Conservation (phyloP, 30 jellyfish, hydroid and myxozoan species). For the Catostylus mosaicus region DNA sequence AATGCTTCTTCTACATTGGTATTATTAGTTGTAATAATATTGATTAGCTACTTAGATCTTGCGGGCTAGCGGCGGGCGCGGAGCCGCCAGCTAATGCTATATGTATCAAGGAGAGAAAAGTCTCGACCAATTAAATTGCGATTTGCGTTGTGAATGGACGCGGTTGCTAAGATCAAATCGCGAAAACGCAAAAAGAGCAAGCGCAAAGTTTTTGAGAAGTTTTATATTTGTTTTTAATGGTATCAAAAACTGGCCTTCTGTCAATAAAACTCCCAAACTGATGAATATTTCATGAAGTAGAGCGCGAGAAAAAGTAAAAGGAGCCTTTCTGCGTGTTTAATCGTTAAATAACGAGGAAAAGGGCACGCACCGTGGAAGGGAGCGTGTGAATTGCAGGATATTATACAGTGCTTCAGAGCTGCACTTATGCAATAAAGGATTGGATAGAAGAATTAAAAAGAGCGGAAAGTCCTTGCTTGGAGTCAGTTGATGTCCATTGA, state of each 20-base stretch:
- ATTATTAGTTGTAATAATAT: no score
- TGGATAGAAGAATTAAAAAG: no score
- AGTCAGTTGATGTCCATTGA: no score
- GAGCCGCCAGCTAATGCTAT: conserved; percentile 28
- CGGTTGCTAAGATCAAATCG: conserved; percentile 58
- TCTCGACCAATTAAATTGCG: conserved; percentile 53
- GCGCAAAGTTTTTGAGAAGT: not conserved
- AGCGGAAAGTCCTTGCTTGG: no score
- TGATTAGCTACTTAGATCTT: not conserved
- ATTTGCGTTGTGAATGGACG: conserved; percentile 45
- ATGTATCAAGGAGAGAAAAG: conserved; percentile 23
- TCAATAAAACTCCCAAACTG: conserved; percentile 2
- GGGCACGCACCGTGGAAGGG: no score
- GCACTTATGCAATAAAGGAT: no score
- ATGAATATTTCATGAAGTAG: conserved; percentile 56
- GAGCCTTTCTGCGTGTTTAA: not conserved
- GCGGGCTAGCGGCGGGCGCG: conserved; percentile 27
- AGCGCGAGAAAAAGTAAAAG: conserved; percentile 22
- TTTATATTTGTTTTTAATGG: conserved; percentile 40
- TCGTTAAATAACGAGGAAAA: no score
- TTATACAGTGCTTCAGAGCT: no score
- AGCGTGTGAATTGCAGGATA: no score
- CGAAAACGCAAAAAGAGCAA: conserved; percentile 39
- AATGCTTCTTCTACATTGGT: no score
- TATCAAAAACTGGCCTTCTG: conserved; percentile 9